phyloP scores from a whole-genome alignment of 2,888 invertebrate species.

The Drosophila kanekoi region DNA sequence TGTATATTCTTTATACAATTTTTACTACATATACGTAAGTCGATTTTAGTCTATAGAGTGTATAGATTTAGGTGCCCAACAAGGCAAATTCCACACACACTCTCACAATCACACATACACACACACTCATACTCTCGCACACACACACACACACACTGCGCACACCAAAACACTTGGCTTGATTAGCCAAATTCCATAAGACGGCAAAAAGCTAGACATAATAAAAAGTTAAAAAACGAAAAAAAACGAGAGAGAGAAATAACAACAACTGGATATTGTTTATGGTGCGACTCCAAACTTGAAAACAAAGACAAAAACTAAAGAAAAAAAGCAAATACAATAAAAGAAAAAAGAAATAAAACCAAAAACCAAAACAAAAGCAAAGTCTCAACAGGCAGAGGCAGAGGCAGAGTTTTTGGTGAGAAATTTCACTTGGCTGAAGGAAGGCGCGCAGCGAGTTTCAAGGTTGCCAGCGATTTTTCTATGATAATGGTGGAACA shows the following conservation, averaged over 20 bases:
- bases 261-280: slow-evolving; percentile 56
- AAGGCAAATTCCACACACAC: background rate
- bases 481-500: slow-evolving; percentile 49
- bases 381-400: slow-evolving; percentile 1
- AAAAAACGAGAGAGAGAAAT: slow-evolving; percentile 3
- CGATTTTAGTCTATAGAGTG: background rate
- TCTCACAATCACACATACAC: too few species aligned
- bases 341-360: slow-evolving; percentile 19
- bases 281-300: slow-evolving; percentile 67
- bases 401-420: slow-evolving; percentile 34
- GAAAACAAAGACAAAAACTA: slow-evolving; percentile 55
- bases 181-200: slow-evolving; percentile 66
- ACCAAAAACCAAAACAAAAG: slow-evolving; percentile 36
- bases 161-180: slow-evolving; percentile 52
- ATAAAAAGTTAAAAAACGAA: slow-evolving; percentile 51
- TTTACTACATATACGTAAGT: background rate
- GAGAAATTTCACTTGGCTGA: slow-evolving; percentile 68
- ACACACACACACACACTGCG: background rate
- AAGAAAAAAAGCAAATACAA: slow-evolving; percentile 6
- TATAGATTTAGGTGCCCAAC: background rate
- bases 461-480: slow-evolving; percentile 58
- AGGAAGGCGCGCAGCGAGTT: slow-evolving; percentile 59
- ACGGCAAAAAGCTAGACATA: slow-evolving; percentile 38
- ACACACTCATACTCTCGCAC: background rate
- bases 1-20: too few species aligned